phyloP scores from a whole-genome alignment of 2,113 vertebrate species.

The Pygoscelis adeliae region DNA sequence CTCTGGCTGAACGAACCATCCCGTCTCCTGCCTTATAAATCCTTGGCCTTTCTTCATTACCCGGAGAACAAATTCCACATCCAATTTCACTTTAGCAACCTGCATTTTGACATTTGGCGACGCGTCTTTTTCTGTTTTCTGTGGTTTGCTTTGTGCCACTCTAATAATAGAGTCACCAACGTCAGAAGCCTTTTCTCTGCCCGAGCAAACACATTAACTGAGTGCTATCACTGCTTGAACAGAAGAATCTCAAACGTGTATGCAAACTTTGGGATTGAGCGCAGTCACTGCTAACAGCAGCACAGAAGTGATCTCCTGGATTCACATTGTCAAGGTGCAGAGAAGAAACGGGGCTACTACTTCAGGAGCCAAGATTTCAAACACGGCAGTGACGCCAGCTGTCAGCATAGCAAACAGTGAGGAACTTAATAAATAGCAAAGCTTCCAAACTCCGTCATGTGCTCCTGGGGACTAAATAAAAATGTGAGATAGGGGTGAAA shows the following conservation, averaged over 20 bases:
- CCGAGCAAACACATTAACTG: slow-evolving; percentile 20
- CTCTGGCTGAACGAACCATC: background rate
- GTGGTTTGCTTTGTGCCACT: slow-evolving; percentile 11
- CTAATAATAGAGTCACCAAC: background rate
- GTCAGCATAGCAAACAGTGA: slow-evolving; percentile 23
- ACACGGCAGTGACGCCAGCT: background rate
- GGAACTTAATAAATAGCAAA: slow-evolving; percentile 15
- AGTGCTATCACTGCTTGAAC: slow-evolving; percentile 12
- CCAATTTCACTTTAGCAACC: background rate
- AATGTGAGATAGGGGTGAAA: background rate
- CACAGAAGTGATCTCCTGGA: background rate
- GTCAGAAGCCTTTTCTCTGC: slow-evolving; percentile 25
- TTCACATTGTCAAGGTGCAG: background rate
- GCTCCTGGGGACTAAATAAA: background rate
- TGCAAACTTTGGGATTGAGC: background rate
- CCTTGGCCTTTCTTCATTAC: background rate
- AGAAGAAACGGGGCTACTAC: background rate
- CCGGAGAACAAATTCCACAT: background rate
- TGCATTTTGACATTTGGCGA: slow-evolving; percentile 29
- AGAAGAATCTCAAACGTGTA: background rate
- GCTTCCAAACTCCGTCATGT: background rate
- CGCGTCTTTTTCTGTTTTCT: background rate
- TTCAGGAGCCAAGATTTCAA: background rate
- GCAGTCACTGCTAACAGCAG: background rate
- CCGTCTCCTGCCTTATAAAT: slow-evolving; percentile 18